Percentiles rank a stretch among this genome's conserved stretches.
Conservation (phyloP, 2,113 vertebrate genomes). For the Phainopepla nitens region DNA sequence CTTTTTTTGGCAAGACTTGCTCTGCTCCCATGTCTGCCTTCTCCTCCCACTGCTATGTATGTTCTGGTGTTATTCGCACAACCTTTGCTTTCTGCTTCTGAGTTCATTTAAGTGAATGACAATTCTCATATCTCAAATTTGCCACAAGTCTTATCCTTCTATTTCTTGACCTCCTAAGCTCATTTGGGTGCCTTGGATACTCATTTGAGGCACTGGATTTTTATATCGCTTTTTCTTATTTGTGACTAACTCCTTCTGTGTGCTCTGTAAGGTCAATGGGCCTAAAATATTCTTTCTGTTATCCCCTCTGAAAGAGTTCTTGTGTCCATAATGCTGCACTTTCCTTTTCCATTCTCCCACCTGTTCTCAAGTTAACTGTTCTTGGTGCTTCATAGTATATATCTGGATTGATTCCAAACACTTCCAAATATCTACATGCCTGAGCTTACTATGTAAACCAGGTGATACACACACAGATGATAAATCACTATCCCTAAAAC, state of each 20-base stretch:
- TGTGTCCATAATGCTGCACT: background rate
- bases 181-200: background rate
- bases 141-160: background rate
- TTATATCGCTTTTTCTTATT: background rate
- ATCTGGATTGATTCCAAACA: background rate
- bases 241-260: background rate
- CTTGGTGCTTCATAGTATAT: background rate
- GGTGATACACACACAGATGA: background rate
- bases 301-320: background rate
- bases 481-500: background rate
- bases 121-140: background rate
- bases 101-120: background rate
- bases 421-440: background rate
- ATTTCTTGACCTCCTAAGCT: background rate
- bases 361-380: background rate
- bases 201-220: background rate
- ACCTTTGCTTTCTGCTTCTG: background rate
- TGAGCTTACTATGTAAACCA: background rate
- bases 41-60: background rate
- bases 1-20: accelerated
- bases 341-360: background rate
- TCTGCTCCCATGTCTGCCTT: background rate
- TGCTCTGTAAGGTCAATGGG: background rate
- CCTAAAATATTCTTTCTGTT: background rate
- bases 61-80: accelerated